Conservation (phyloP, 2,888 invertebrate genomes). For the Merodon equestris region DNA sequence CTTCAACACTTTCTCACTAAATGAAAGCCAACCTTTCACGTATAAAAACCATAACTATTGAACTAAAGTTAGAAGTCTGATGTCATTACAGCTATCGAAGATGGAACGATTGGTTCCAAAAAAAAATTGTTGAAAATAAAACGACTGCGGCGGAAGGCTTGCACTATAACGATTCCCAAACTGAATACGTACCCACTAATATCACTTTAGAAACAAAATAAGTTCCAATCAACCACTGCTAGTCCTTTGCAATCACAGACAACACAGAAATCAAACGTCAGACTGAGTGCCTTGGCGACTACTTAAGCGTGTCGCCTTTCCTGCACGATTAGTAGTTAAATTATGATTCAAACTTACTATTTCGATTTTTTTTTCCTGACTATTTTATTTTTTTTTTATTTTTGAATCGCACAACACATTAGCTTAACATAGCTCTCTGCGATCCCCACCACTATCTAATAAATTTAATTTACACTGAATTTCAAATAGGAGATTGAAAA, state of each 20-base stretch:
- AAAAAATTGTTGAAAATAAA: slow-evolving; percentile 1
- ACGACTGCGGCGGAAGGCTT: neutral
- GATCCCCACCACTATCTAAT: slow-evolving; percentile 43
- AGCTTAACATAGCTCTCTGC: slow-evolving; percentile 64
- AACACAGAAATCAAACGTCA: neutral
- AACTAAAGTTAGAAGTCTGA: no score
- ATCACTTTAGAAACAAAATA: slow-evolving; percentile 3
- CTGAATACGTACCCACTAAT: slow-evolving; percentile 37
- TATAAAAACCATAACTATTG: neutral
- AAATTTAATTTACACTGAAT: slow-evolving; percentile 51
- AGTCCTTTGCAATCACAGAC: neutral
- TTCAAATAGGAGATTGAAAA: neutral
- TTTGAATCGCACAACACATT: slow-evolving; percentile 41
- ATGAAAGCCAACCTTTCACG: no score
- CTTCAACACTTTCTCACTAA: no score
- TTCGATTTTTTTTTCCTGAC: slow-evolving; percentile 31
- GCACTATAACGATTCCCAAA: no score
- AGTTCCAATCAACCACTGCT: neutral
- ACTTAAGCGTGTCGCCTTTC: slow-evolving; percentile 43
- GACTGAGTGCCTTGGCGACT: slow-evolving; percentile 11
- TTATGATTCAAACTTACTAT: slow-evolving; percentile 66
- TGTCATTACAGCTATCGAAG: no score
- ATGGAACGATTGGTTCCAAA: no score
- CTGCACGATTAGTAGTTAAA: slow-evolving; percentile 64
- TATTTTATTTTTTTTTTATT: slow-evolving; percentile 19